These are phyloP conservation scores for Hartigia nigra DNA, from an alignment of 2,888 invertebrate genomes.

Conservation along the genomic window DNA sequence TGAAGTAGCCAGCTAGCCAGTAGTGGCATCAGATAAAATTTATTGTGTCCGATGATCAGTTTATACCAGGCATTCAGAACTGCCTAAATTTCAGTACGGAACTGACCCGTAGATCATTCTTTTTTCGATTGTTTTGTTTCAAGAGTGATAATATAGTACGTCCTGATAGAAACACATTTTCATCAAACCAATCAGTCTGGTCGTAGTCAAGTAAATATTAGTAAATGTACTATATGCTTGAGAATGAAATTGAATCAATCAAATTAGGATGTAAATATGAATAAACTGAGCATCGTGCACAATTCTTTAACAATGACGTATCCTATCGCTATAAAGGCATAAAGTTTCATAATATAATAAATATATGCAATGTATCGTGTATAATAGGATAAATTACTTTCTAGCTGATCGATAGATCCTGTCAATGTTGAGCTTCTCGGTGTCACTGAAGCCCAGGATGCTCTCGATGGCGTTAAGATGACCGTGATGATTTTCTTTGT, in stretches of 20 bases:
- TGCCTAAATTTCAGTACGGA: constrained; percentile 7
- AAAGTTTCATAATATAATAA: neutral
- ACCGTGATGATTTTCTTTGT: constrained; percentile 88
- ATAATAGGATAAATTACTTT: constrained; percentile 43
- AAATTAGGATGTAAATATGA: no score
- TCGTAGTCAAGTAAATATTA: no score
- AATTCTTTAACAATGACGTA: neutral
- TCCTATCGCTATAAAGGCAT: neutral
- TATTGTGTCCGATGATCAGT: neutral
- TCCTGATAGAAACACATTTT: no score
- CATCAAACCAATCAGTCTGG: no score
- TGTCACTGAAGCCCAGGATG: constrained; percentile 87
- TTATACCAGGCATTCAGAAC: no score
- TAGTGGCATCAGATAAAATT: constrained; percentile 29
- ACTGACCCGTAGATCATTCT: neutral
- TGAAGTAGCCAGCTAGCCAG: constrained; percentile 37
- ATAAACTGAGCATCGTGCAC: constrained; percentile 4
- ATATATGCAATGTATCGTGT: no score
- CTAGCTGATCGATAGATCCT: constrained; percentile 65
- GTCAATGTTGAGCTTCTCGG: constrained; percentile 83
- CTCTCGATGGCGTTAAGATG: constrained; percentile 92
- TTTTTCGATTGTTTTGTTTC: no score
- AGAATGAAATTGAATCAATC: no score
- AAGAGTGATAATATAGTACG: no score
- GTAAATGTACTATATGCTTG: no score